Evolutionary conservation across 2,888 invertebrate genomes (phyloP), one percentile per base, ranked within the genome.

Genomic region (Imbricaverruca yamaguchii): DNA sequence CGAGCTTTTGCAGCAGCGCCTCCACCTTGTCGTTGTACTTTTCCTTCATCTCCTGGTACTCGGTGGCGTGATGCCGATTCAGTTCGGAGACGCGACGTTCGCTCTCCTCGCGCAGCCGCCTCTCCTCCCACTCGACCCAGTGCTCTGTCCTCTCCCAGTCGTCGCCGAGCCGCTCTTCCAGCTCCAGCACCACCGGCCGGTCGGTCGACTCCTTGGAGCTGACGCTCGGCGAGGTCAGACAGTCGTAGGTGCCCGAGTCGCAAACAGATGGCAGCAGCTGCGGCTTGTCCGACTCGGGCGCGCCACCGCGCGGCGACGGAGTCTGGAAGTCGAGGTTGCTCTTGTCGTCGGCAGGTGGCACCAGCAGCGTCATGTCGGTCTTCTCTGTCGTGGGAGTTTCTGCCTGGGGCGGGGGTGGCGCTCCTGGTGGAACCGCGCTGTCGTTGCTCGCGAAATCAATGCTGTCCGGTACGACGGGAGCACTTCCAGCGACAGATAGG

Each of bases 221-320:
- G 83, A 93, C 89, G 81, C 93, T 93, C 80, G 93, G 93, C 85
- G 91, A 91, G 85, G 84, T 82, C 59, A 92, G 89, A 88, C 94
- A 94, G 87, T 95, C 95, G 87, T 93, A 94, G 88, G 94, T 93
- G 77, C 95, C 95, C 12, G 94, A 94, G 87, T 94, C 94, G 81
- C 93, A 92, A 85, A 93, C 92, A 57, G 94, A 94, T 84, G 92
- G 91, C 85, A 92, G 92, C 25, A 61, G 80, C 21, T 23, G 56
- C 53, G 56, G 21, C 39, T 18, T 15, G 69, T 39, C 69, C 25
- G 67, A 13, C 11, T 11, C 15, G 53, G 13, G 21, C 55, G 18
- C 55, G 18, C 18, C 53, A 21, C 10, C 10, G 21, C 23, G n/a
- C 8, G 9, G n/a, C 55, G 77, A n/a, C n/a, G 77, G 55, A 13